Evolutionary conservation across 2,797 vertebrate genomes (phyloP), one percentile per base, ranked within the genome.

Genomic region (Lutjanus argentimaculatus): DNA sequence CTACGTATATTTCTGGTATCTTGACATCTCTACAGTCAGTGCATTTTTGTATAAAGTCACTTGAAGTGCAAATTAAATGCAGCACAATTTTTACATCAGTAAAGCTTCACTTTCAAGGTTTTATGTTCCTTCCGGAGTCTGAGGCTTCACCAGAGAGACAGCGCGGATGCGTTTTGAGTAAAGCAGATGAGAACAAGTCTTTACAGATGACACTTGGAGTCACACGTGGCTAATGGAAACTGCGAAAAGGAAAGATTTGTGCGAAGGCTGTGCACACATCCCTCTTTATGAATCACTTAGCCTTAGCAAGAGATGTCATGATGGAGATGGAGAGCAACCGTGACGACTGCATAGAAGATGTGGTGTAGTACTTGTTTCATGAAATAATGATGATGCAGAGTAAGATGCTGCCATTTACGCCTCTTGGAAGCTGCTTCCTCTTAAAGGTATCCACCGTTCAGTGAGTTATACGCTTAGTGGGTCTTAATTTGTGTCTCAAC

Each of bases 401-500:
- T 79, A 64, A 68, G 67, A 87, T 15, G 15, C 11, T 65, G 52
- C 46, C 8, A 53, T 71, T 67, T 52, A 71, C 75, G 49, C 45
- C 13, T 42, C 52, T 67, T 45, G 36, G 15, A 48, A 3, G 46
- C 76, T 21, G 73, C 25, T 57, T 69, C 72, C 17, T 14, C 68
- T 83, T 55, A 58, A 62, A 65, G 2, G 14, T 43, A 22, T 66
- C 53, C 13, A 77, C 19, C 0, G 7, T 10, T 51, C 53, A 70
- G 46, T 25, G 45, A 68, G 46, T 69, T 67, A 21, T 68, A 36
- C 17, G 14, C 49, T 64, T 53, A 64, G 11, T 45, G 30, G 15
- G 36, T 75, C 67, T 71, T 73, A 56, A 84, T 88, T 85, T 86
- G 64, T 69, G 49, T 77, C 67, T 77, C 52, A 64, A 22, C 53